Evolutionary conservation across 2,888 invertebrate species (phyloP).

Genomic region (Acrocera orbiculus): DNA sequence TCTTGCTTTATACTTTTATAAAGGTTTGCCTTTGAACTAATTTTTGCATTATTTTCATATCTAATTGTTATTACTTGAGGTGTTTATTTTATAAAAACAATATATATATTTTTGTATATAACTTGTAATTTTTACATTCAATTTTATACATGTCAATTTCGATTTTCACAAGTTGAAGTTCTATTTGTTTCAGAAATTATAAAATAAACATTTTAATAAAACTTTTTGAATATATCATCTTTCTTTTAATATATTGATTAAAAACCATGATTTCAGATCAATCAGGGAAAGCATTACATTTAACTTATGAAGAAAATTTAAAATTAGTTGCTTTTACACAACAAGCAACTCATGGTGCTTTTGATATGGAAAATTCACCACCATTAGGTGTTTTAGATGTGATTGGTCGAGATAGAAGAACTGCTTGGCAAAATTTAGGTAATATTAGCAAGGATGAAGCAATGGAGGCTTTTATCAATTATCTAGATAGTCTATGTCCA

Average conservation of each 20-base stretch:
- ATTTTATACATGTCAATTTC: too few species aligned
- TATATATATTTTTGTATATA: too few species aligned
- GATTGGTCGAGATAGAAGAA: conserved; percentile 78
- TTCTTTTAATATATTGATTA: neutral
- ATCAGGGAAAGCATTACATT: conserved; percentile 90
- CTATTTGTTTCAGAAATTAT: too few species aligned
- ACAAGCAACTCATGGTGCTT: conserved; percentile 74
- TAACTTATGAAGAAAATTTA: conserved; percentile 85
- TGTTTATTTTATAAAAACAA: too few species aligned
- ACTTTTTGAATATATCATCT: neutral
- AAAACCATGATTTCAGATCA: conserved; percentile 47
- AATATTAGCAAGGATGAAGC: conserved; percentile 72
- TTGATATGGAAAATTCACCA: conserved; percentile 50
- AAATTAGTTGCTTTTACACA: conserved; percentile 83
- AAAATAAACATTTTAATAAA: neutral
- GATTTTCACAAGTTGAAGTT: too few species aligned
- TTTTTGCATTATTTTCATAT: too few species aligned
- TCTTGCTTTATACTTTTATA: conserved; percentile 78
- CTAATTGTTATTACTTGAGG: too few species aligned
- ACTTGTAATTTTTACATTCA: too few species aligned
- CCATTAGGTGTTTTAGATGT: conserved; percentile 87
- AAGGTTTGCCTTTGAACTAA: conserved; percentile 51
- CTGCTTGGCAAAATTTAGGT: conserved; percentile 87
- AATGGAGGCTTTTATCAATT: conserved; percentile 80
- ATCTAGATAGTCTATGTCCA: conserved; percentile 73